Base-by-base conservation (phyloP, 2,888 invertebrate species). In the Aricia artaxerxes region DNA sequence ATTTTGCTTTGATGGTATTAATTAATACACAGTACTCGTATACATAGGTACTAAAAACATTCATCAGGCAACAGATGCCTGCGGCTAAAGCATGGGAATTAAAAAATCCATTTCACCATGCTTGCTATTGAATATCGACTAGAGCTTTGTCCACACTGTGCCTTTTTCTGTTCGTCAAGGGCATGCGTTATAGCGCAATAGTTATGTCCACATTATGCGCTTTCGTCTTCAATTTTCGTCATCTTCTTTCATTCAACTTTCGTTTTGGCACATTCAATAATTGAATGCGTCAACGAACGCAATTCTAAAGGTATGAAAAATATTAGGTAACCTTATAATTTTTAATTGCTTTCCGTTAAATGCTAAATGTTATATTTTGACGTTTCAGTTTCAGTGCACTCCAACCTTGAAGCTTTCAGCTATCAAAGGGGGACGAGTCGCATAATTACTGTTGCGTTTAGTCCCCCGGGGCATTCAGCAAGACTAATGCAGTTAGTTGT, bases 391-490 rank as follows among this genome's bases (percentile, higher is more conserved):
- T 31, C 31, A 64, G 64, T 64, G 64, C 64, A 64, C 9, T 64
- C 4, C 31, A 64, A 64, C 64, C 64, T 64, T 64, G 4, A 9
- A 61, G 64, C 64, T 64, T 64, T 31, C 64, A 64, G 31, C 64
- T 24, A 61, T 61, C 61, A 64, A 64, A 64, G 9, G 64, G 31
- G 31, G 64, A 64, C 11, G 64, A 64, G 64, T 31, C 11, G 31
- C 31, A 64, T 64, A 64, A 64, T 64, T 64, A n/a, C 31, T 31
- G 31, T 35, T 64, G 64, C 64, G 64, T 35, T 64, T 64, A 64
- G 64, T 31, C 24, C 64, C 64, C 31, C 64, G 64, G 31, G 31
- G 64, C 31, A 11, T 64, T 64, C 64, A 31, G 64, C 64, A 64
- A 64, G 64, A 61, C n/a, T 61, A 61, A 61, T 7, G 9, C 24